Base-by-base conservation (phyloP, 1,140 invertebrate genomes). In the Micrasema minimum region DNA sequence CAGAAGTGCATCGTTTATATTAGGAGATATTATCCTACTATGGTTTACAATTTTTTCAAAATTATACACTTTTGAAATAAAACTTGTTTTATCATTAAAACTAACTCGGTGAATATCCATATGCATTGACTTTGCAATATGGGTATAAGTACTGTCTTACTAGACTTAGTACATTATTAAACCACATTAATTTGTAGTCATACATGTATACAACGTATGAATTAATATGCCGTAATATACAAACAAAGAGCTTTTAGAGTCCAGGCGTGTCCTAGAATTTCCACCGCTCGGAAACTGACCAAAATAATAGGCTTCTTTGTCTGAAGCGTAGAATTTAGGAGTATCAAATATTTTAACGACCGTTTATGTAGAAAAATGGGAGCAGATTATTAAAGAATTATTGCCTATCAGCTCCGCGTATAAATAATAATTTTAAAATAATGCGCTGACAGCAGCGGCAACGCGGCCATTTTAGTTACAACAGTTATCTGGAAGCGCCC, bases 361-460 rank as follows among this genome's bases (percentile, higher is more conserved):
- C 55, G 18, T 59, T 59, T 59, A 59, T 59, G 16, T 59, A 38
- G 37, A 59, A 22, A n/a, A 59, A 59, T 59, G 55, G 55, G 55
- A 59, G 55, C 55, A 59, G 55, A 59, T 59, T 59, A 59, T 59
- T 22, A 59, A 55, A 59, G 55, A 59, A 59, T 59, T 43, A 59
- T 59, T 59, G 37, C 55, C 55, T 41, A 59, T 59, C 55, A 14
- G 55, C 55, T 38, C 35, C 14, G 37, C 37, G 16, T 59, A 59
- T 59, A 59, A 59, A 59, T 59, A 59, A 59, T 59, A 59, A 59
- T 59, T 59, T 59, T 38, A 41, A 38, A 41, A 38, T 22, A 38
- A 59, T 22, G 35, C 55, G 55, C 55, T 41, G 55, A 59, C 55
- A 59, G 37, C n/a, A 38, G 35, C 35, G 37, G 55, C 2, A n/a